Evolutionary conservation across 2,888 invertebrate genomes (phyloP).

Genomic region (Psylliodes chrysocephalus): DNA sequence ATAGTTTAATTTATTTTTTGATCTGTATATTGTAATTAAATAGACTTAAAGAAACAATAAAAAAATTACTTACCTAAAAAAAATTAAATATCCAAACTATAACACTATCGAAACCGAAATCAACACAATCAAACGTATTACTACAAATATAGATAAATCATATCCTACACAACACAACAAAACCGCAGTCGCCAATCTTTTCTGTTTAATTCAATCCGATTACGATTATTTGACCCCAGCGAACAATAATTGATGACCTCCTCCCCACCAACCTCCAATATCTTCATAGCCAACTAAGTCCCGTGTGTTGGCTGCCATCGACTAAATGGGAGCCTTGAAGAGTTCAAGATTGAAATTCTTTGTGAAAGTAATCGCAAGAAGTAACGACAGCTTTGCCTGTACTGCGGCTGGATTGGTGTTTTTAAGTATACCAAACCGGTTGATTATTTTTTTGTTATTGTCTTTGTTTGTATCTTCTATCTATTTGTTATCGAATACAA

Average conservation of each 20-base stretch:
- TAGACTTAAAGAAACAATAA: no score
- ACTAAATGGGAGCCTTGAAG: constrained; percentile 1
- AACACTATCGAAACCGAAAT: no score
- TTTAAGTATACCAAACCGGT: background rate
- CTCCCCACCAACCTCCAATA: constrained; percentile 1
- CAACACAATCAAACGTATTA: background rate
- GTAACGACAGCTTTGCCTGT: background rate
- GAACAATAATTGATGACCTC: constrained; percentile 19
- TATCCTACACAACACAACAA: background rate
- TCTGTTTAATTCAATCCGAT: background rate
- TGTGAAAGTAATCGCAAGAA: constrained; percentile 1
- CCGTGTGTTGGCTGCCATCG: background rate
- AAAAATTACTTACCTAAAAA: no score
- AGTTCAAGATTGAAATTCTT: constrained; percentile 4
- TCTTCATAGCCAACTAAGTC: background rate
- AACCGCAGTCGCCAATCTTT: background rate
- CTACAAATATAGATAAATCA: no score
- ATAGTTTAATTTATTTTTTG: no score
- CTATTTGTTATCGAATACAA: no score
- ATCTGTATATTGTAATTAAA: no score
- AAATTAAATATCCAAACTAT: no score
- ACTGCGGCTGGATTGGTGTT: background rate
- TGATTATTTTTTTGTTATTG: background rate
- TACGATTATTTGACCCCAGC: constrained; percentile 7
- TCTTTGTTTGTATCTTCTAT: background rate